Evolutionary conservation across 2,797 vertebrate genomes (phyloP).

Genomic region (Tokudaia muenninki): DNA sequence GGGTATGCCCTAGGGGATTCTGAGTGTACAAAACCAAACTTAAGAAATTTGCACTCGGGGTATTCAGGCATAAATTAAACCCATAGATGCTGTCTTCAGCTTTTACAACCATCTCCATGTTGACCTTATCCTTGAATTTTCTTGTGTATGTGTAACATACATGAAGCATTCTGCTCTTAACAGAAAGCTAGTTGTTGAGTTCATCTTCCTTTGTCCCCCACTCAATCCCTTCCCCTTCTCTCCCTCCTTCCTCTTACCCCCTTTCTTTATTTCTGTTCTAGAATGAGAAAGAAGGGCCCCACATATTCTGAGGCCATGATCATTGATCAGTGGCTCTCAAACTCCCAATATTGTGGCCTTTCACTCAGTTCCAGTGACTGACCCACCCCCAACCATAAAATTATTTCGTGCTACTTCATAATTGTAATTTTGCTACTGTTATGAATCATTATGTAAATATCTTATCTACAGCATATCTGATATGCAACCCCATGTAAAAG

Average conservation of each 20-base stretch:
- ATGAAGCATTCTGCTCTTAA: background rate
- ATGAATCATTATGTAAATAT: background rate
- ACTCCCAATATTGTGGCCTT: background rate
- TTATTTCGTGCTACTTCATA: background rate
- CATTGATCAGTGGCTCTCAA: background rate
- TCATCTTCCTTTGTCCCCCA: fast-evolving
- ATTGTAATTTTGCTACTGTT: background rate
- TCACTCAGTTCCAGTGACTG: background rate
- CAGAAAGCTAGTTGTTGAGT: background rate
- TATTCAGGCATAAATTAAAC: background rate
- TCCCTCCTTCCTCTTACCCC: too few relatives aligned
- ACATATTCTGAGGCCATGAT: background rate
- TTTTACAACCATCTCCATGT: background rate
- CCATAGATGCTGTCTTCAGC: fast-evolving
- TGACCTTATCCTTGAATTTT: background rate
- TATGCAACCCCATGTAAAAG: background rate
- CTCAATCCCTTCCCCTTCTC: too few relatives aligned
- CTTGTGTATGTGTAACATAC: background rate
- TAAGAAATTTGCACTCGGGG: background rate
- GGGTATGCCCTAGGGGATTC: background rate
- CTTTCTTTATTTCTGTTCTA: background rate
- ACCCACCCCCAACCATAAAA: background rate
- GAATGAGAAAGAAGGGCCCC: background rate
- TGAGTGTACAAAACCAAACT: background rate
- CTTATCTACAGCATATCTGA: background rate